These are phyloP conservation scores for Melierax canorus DNA, from an alignment of 2,113 vertebrate species.

Conservation along the genomic window DNA sequence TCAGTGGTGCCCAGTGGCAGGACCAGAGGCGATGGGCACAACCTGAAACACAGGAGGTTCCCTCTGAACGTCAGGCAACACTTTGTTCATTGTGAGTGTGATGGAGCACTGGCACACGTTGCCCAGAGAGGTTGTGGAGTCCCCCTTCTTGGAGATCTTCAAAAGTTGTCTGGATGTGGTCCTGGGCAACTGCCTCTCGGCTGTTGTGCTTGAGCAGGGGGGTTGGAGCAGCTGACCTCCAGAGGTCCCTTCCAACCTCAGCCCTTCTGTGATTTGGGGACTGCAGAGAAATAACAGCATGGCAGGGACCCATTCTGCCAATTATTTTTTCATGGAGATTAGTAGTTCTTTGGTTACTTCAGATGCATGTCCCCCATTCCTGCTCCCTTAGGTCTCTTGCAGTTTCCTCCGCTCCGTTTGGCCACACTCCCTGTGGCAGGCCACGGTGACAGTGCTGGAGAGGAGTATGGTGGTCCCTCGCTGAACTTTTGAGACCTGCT, in stretches of 20 bases:
- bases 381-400: neutral
- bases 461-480: neutral
- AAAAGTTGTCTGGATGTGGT: neutral
- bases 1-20: neutral
- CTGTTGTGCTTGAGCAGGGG: neutral
- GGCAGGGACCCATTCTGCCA: neutral
- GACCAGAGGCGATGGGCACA: neutral
- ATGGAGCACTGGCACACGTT: neutral
- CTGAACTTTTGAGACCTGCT: neutral
- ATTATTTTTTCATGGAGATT: neutral
- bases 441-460: accelerated
- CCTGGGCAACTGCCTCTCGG: neutral
- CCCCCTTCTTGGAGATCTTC: neutral
- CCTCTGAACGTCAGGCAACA: neutral
- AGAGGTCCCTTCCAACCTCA: neutral
- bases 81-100: neutral
- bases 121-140: neutral
- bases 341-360: neutral
- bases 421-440: neutral
- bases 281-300: neutral
- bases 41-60: neutral
- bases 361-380: accelerated
- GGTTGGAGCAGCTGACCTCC: neutral
- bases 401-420: neutral
- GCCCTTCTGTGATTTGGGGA: neutral